These are phyloP conservation scores for Ophioninae sp. DNA, from an alignment of 2,888 invertebrate species.

Conservation along the genomic window DNA sequence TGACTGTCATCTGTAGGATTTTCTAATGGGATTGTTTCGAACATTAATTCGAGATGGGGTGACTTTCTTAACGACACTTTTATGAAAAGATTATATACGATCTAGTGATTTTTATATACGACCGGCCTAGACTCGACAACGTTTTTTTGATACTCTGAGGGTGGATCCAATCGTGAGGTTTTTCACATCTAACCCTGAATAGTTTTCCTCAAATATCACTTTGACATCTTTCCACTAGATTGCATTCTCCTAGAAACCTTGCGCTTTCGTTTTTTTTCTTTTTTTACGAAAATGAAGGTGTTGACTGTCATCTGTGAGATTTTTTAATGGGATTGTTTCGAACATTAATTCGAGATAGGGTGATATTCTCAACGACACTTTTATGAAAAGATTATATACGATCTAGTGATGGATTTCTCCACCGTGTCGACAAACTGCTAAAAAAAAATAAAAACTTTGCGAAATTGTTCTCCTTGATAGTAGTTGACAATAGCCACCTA, in stretches of 20 bases:
- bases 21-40: background rate
- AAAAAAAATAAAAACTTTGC: background rate
- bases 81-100: background rate
- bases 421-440: background rate
- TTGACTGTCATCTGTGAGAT: background rate
- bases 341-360: background rate
- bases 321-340: background rate
- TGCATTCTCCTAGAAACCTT: background rate
- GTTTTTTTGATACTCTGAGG: slow-evolving; percentile 28
- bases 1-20: background rate
- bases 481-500: background rate
- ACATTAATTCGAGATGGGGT: background rate
- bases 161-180: background rate
- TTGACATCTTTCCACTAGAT: slow-evolving; percentile 11
- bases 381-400: background rate
- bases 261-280: background rate
- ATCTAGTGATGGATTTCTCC: background rate
- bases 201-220: slow-evolving; percentile 11
- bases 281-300: background rate
- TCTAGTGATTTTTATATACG: slow-evolving; percentile 51
- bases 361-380: background rate
- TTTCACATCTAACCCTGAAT: background rate
- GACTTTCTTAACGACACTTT: background rate
- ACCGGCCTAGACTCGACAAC: slow-evolving; percentile 30
- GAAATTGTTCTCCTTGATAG: background rate